Evolutionary conservation across 2,888 invertebrate genomes (phyloP).

Genomic region (Serrognathus titanus): DNA sequence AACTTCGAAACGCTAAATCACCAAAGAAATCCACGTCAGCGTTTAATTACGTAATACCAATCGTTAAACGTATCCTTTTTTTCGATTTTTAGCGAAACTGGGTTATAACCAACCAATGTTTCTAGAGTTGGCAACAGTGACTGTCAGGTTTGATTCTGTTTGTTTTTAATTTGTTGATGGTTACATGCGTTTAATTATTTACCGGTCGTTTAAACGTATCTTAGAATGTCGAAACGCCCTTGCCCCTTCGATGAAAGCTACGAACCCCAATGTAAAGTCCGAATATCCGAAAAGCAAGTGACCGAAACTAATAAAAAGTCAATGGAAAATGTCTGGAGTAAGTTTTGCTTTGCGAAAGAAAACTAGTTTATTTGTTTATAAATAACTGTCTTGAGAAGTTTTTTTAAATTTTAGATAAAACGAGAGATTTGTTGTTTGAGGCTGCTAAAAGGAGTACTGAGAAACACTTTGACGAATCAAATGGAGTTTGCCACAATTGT

Average conservation of each 20-base stretch:
- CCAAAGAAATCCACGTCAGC: too few relatives aligned
- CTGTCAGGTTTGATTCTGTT: too few relatives aligned
- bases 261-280: neutral
- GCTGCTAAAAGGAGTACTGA: neutral
- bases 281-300: neutral
- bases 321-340: slow-evolving; percentile 1
- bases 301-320: neutral
- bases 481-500: neutral
- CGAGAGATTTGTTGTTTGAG: neutral
- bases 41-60: too few relatives aligned
- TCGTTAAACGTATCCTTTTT: too few relatives aligned
- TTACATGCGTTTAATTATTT: too few relatives aligned
- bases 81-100: too few relatives aligned
- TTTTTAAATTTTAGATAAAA: neutral
- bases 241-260: neutral
- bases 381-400: neutral
- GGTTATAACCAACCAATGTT: too few relatives aligned
- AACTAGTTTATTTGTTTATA: too few relatives aligned
- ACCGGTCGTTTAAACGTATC: too few relatives aligned
- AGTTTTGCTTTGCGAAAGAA: neutral
- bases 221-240: neutral
- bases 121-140: too few relatives aligned
- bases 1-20: too few relatives aligned
- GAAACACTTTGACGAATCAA: neutral
- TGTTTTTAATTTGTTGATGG: too few relatives aligned